Percentiles rank a stretch among this genome's conserved stretches.
phyloP scores from a whole-genome alignment of 2,113 vertebrate species.

The Mirounga angustirostris region DNA sequence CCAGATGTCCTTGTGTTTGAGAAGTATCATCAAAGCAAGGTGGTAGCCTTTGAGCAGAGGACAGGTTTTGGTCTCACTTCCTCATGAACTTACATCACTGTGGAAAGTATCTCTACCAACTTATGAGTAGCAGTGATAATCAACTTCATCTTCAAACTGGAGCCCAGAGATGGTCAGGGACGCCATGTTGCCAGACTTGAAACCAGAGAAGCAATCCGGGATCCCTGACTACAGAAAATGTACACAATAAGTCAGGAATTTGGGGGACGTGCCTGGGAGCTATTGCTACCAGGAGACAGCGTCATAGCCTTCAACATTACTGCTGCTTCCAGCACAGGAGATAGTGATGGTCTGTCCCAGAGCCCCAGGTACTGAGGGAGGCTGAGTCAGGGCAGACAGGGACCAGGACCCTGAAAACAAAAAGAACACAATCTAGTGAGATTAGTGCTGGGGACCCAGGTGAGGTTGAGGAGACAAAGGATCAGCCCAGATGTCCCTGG shows the following conservation, averaged over 20 bases:
- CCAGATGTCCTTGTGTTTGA: not conserved
- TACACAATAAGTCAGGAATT: accelerated
- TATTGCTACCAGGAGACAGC: not conserved
- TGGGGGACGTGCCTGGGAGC: not conserved
- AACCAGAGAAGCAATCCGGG: not conserved
- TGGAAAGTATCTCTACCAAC: accelerated
- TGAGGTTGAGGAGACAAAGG: not conserved
- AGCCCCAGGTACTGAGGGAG: not conserved
- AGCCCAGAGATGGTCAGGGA: constrained; percentile 48
- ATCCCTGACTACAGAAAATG: accelerated
- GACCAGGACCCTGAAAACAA: not conserved
- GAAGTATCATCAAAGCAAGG: not conserved
- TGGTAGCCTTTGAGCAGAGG: not conserved
- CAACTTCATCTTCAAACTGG: not conserved
- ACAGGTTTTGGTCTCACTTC: constrained; percentile 25
- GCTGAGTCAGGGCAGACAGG: not conserved
- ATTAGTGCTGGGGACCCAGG: too few species aligned
- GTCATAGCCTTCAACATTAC: too few species aligned
- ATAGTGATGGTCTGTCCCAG: not conserved
- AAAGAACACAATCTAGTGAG: not conserved
- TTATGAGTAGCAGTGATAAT: constrained; percentile 12
- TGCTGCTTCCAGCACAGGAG: constrained; percentile 31
- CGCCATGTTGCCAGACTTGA: accelerated
- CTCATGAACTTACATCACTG: not conserved
- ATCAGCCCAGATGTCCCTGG: too few species aligned